Percentiles rank a stretch among this genome's conserved stretches.
Conservation (phyloP, 1,140 invertebrate species). For the Heliconius nattereri region DNA sequence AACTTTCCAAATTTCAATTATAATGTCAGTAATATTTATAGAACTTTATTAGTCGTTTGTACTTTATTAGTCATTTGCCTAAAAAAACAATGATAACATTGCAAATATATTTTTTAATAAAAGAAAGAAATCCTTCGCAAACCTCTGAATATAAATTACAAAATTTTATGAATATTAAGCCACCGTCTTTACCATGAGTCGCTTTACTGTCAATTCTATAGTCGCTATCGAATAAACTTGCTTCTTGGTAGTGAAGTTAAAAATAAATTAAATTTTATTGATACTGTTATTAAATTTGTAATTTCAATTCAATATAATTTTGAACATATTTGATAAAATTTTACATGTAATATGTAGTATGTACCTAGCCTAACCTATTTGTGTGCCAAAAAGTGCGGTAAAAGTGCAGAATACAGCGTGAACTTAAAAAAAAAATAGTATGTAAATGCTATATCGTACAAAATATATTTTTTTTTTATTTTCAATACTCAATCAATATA, state of each 20-base stretch:
- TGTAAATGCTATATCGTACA: no score
- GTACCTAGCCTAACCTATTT: no score
- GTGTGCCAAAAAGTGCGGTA: no score
- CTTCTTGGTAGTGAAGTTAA: neutral
- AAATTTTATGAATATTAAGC: constrained; percentile 42
- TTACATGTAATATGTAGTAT: no score
- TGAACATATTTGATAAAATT: no score
- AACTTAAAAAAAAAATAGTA: no score
- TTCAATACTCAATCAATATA: no score
- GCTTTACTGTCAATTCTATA: neutral
- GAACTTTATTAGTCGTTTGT: neutral
- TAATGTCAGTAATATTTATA: neutral
- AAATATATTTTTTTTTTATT: no score
- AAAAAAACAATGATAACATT: constrained; percentile 23
- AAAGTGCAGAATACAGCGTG: no score
- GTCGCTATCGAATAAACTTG: constrained; percentile 10
- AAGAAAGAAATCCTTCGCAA: constrained; percentile 34
- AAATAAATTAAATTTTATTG: neutral
- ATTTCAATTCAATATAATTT: no score
- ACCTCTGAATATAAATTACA: constrained; percentile 40
- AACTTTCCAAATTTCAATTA: neutral
- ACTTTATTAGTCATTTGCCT: constrained; percentile 4
- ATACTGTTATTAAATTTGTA: neutral
- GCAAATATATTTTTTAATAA: constrained; percentile 39
- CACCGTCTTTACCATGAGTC: constrained; percentile 13